Percentiles rank a stretch among this genome's conserved stretches.
These are phyloP conservation scores for Moxostoma hubbsi DNA, from an alignment of 2,797 vertebrate genomes.

Conservation along the genomic window DNA sequence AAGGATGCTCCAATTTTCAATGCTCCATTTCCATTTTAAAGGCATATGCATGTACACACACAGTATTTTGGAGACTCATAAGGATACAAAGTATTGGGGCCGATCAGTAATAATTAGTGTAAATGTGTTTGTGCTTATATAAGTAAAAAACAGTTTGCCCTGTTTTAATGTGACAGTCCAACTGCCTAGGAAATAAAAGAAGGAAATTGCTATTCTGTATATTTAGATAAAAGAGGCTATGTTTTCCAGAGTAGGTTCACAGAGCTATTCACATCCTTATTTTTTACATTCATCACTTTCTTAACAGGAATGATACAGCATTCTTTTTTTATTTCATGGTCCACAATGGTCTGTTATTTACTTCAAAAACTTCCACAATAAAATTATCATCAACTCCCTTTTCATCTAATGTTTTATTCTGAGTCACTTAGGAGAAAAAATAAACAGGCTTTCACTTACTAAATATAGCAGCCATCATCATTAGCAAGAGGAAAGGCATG, in stretches of 20 bases:
- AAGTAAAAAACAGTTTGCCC: not conserved
- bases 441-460: constrained; percentile 47
- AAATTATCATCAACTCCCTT: constrained; percentile 42
- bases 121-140: not conserved
- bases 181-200: not conserved
- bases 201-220: not conserved
- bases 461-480: constrained; percentile 58
- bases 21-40: not conserved
- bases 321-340: constrained; percentile 28
- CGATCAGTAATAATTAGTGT: not conserved
- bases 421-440: constrained; percentile 35
- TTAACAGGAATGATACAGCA: constrained; percentile 14
- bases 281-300: constrained; percentile 9
- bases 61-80: constrained; percentile 1
- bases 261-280: not conserved
- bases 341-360: constrained; percentile 40
- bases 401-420: constrained; percentile 58
- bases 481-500: constrained; percentile 37
- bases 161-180: not conserved
- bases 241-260: not conserved
- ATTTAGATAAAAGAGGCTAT: not conserved
- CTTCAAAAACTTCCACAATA: constrained; percentile 42
- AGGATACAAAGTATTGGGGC: not conserved
- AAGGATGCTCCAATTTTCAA: too few species aligned
- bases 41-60: not conserved